These are phyloP conservation scores for Tigriopus japonicus DNA, from an alignment of 1,140 invertebrate genomes.

Conservation along the genomic window DNA sequence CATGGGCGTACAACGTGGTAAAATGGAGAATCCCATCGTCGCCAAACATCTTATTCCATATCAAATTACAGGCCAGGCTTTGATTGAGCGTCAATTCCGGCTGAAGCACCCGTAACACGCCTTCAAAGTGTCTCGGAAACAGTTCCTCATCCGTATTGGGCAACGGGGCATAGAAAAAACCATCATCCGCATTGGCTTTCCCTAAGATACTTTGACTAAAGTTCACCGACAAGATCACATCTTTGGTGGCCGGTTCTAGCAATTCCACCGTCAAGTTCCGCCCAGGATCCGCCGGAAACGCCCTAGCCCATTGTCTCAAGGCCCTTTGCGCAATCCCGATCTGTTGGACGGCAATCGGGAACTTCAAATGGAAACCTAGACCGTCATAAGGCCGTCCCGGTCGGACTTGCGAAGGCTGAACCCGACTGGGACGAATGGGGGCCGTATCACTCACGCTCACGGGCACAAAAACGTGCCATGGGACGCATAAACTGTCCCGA, in stretches of 20 bases:
- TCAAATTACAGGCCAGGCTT: not conserved
- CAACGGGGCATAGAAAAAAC: not conserved
- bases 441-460: not conserved
- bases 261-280: not conserved
- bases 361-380: not conserved
- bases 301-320: not conserved
- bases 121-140: not conserved
- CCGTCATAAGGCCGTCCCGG: not conserved
- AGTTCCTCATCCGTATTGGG: not conserved
- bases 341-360: not conserved
- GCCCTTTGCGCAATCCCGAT: not conserved
- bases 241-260: not conserved
- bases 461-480: slow-evolving; percentile 7
- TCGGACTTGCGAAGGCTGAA: not conserved
- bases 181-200: not conserved
- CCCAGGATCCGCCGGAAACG: not conserved
- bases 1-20: not conserved
- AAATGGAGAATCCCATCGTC: slow-evolving; percentile 1
- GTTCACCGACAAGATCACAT: not conserved
- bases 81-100: not conserved
- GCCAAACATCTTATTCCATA: slow-evolving; percentile 8
- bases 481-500: not conserved
- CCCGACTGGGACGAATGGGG: not conserved
- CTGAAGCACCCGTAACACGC: not conserved
- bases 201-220: not conserved